Base-by-base conservation (phyloP, 2,113 vertebrate genomes). In the Saimiri boliviensis region DNA sequence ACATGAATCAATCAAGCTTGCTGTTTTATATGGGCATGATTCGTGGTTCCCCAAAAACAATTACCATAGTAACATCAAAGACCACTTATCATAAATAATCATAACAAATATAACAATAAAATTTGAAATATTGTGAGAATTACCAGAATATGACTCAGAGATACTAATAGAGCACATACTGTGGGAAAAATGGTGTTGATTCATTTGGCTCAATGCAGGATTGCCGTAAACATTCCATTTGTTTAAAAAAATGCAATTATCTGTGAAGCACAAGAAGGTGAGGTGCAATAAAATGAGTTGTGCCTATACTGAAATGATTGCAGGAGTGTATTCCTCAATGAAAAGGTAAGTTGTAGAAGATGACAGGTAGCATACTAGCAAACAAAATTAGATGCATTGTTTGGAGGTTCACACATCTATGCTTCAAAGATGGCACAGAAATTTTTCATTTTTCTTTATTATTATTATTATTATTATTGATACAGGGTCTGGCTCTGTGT, bases 361-460 rank as follows among this genome's bases (percentile, higher is more conserved):
- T 10, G 20, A 37, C 0, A 5, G 12, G 21, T 25, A n/a, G 40
- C 37, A 19, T n/a, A 16, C 2, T 10, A 40, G 20, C 35, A 30
- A 6, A 42, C 40, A 35, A 49, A 87, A 74, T 20, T 81, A 49
- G 73, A n/a, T 1, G 19, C 14, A 13, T 8, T 42, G 45, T 25
- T 82, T 37, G 82, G 52, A 42, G 37, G n/a, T 32, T 45, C 6
- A 25, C 68, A 77, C 9, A n/a, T 40, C 14, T 35, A 23, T 37
- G 1, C 79, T 87, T 94, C 49, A 47, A 56, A 71, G 45, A 58
- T 63, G 35, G 45, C 23, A 21, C 8, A 25, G 30, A 63, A 30
- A 63, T 63, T 63, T 63, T 63, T 63, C 60, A 63, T 63, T 63
- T 63, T 63, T 63, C 60, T 13, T 32, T 60, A 60, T 60, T 60